Evolutionary conservation across 2,113 vertebrate genomes (phyloP), one percentile per base, ranked within the genome.

Genomic region (Proteles cristata): DNA sequence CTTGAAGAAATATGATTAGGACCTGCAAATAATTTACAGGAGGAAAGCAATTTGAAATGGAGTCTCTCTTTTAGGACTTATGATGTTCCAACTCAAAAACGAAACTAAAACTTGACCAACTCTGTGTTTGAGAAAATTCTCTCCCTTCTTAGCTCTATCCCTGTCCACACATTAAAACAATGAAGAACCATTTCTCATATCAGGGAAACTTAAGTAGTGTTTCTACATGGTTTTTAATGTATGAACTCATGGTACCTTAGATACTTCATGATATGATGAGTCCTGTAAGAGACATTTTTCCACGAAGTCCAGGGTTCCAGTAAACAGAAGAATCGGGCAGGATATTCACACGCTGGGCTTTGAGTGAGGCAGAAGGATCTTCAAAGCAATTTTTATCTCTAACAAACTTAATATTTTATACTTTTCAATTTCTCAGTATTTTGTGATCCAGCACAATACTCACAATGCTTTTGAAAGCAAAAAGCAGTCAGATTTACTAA

Each of bases 21-120:
- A 80, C 73, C 94, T 96, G 43, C 63, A 96, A 96, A 96, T 96
- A 96, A 97, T 82, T 95, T 73, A 84, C 15, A 77, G 83, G 35
- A 93, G 55, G 68, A 96, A 82, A 92, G 48, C 89, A 93, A 83
- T 93, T 69, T 89, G 82, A 93, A 96, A 82, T 7, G 39, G 77
- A 7, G 11, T 92, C 3, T 14, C 7, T 81, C 45, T 94, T 94
- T 88, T 90, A 96, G 71, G 45, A 74, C 15, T 74, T 11, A 31
- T 86, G 92, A 79, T 95, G 39, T 96, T 94, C 66, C 11, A 15
- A 90, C 45, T 94, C 65, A 88, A 61, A 96, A 94, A 89, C 48
- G 66, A 97, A 95, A 97, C 82, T 55, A 81, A 92, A 95, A 93
- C 58, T 91, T 45, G 85, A 73, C 55, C 86, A 94, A 89, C 45